These are phyloP conservation scores for Harpegnathos saltator DNA, from an alignment of 1,140 invertebrate genomes.

Conservation along the genomic window DNA sequence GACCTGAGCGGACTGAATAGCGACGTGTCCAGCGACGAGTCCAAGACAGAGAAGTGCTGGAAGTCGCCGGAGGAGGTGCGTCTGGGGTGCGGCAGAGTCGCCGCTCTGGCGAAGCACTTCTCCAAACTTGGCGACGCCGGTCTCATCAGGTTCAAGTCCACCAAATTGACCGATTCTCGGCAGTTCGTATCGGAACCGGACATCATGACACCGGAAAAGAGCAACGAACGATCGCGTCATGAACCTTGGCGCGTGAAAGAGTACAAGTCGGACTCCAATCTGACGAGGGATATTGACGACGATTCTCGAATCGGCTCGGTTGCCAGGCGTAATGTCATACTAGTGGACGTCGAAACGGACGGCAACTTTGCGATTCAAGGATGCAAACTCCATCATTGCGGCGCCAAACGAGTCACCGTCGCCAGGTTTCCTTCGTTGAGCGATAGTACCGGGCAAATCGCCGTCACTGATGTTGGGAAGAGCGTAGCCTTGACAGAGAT, in stretches of 20 bases:
- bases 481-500: constrained; percentile 68
- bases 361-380: constrained; percentile 4
- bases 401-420: constrained; percentile 12
- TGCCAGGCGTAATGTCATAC: background rate
- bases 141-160: constrained; percentile 80
- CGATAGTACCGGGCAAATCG: background rate
- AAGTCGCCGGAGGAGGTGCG: constrained; percentile 88
- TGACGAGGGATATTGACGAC: constrained; percentile 2
- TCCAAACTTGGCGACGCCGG: constrained; percentile 84
- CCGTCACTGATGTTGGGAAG: background rate
- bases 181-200: constrained; percentile 83
- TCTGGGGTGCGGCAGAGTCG: constrained; percentile 87
- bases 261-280: constrained; percentile 56
- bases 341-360: background rate
- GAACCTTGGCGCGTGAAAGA: background rate
- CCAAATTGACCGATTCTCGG: constrained; percentile 69
- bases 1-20: constrained; percentile 82
- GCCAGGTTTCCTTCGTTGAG: constrained; percentile 18
- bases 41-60: constrained; percentile 86
- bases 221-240: background rate
- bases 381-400: constrained; percentile 30
- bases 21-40: constrained; percentile 83
- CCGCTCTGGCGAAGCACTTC: constrained; percentile 88
- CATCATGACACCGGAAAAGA: constrained; percentile 74
- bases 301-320: background rate